Base-by-base conservation (phyloP, 1,140 invertebrate genomes). In the Drosophila nebulosa region DNA sequence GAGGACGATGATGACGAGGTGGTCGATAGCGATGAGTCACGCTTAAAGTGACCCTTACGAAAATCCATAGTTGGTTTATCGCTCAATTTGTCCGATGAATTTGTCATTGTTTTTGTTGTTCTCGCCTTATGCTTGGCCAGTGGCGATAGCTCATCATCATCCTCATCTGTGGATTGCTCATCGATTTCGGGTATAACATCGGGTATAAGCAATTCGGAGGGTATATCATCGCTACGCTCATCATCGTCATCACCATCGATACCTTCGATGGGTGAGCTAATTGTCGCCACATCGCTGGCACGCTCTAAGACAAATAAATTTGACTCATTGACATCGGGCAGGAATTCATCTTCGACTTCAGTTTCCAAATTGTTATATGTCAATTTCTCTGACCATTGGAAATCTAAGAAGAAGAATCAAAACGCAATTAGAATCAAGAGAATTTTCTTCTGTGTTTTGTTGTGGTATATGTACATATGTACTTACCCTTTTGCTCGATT, bases 1-100 rank as follows among this genome's bases (percentile, higher is more conserved):
- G 89, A 90, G 4, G 90, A 91, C 1, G 90, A 91, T 21, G 90
- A 91, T 1, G 90, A 91, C 18, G 90, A 90, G 18, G 89, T 90
- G 56, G 78, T 89, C 22, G 90, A 91, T 10, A 90, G 52, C 27
- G 90, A 91, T 0, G 90, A 89, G 55, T 91, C 90, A 21, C 83
- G 78, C 61, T 91, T 91, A 30, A 91, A 91, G 42, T 91, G 90
- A 0, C 89, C 72, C 21, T 73, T 86, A 6, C 90, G 76, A 60
- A 91, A 91, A 32, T 90, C 85, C 55, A 91, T 91, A 18, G 66
- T 46, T n/a, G 22, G 39, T 3, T 30, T 50, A 14, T 70, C 65
- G 22, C 63, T 50, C 27, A 39, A 24, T 32, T 10, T 32, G 14
- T 57, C 30, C 21, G 58, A 12, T 10, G 7, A 24, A 10, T 27